Percentiles rank a stretch among this genome's conserved stretches.
These are phyloP conservation scores for Girardinichthys multiradiatus DNA, from an alignment of 2,113 vertebrate species.

Conservation along the genomic window DNA sequence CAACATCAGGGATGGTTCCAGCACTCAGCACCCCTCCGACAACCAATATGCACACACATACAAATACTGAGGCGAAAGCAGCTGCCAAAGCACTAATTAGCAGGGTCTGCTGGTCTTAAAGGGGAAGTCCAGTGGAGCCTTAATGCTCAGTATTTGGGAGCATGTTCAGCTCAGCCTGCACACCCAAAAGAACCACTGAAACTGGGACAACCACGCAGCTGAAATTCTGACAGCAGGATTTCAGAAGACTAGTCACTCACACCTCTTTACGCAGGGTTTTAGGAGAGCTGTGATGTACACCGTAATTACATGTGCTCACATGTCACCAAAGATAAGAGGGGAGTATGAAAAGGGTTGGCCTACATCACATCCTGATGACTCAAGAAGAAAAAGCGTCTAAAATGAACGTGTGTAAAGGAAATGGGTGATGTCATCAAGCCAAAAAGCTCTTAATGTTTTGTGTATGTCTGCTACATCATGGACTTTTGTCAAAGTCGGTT, in stretches of 20 bases:
- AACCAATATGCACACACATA: constrained; percentile 11
- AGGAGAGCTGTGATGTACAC: not conserved
- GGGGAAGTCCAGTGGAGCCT: not conserved
- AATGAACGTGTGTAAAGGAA: not conserved
- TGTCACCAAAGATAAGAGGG: constrained; percentile 8
- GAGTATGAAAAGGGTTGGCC: constrained; percentile 25
- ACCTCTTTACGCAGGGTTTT: constrained; percentile 5
- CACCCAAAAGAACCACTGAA: not conserved
- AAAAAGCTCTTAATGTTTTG: not conserved
- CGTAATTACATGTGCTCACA: not conserved
- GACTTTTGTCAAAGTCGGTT: not conserved
- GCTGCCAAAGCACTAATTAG: constrained; percentile 49
- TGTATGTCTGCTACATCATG: not conserved
- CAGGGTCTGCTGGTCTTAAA: constrained; percentile 15
- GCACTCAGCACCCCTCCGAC: constrained; percentile 24
- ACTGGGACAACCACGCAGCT: not conserved
- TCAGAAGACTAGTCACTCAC: not conserved
- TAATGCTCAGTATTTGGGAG: constrained; percentile 11
- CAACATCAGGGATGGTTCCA: constrained; percentile 57
- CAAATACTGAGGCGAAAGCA: constrained; percentile 9
- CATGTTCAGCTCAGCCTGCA: constrained; percentile 16
- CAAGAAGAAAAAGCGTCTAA: not conserved
- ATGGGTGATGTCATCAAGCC: not conserved
- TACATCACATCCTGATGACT: constrained; percentile 26
- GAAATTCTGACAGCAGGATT: not conserved